phyloP scores from a whole-genome alignment of 2,113 vertebrate species.

The Zootoca vivipara region DNA sequence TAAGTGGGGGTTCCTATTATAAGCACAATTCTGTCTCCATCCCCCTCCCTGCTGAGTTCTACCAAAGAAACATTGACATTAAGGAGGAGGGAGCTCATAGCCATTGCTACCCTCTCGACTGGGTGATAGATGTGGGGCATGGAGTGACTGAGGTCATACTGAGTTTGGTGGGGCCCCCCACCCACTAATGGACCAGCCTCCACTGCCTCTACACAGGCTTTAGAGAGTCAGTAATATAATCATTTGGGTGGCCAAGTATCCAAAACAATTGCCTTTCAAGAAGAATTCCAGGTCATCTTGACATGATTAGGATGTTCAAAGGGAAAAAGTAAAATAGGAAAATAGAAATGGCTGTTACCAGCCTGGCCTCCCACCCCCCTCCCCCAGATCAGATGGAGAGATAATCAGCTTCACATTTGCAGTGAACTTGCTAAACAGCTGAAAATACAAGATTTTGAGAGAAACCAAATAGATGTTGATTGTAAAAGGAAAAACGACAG shows the following conservation, averaged over 20 bases:
- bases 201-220: neutral
- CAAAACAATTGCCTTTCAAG: neutral
- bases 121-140: too few species aligned
- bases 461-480: neutral
- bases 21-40: too few species aligned
- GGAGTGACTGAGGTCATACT: neutral
- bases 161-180: too few species aligned
- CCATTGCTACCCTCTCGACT: too few species aligned
- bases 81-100: too few species aligned
- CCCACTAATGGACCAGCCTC: too few species aligned
- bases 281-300: neutral
- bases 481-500: neutral
- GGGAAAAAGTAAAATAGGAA: neutral
- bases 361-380: neutral
- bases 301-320: neutral
- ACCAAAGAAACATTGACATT: too few species aligned
- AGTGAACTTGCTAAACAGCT: neutral
- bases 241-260: neutral
- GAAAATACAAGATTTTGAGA: neutral
- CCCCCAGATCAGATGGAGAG: neutral
- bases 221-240: too few species aligned
- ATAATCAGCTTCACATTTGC: neutral
- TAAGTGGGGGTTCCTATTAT: too few species aligned
- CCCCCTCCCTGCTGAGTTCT: too few species aligned
- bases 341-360: neutral